Conservation (phyloP, 2,888 invertebrate species). For the Drosophila nigricruria region DNA sequence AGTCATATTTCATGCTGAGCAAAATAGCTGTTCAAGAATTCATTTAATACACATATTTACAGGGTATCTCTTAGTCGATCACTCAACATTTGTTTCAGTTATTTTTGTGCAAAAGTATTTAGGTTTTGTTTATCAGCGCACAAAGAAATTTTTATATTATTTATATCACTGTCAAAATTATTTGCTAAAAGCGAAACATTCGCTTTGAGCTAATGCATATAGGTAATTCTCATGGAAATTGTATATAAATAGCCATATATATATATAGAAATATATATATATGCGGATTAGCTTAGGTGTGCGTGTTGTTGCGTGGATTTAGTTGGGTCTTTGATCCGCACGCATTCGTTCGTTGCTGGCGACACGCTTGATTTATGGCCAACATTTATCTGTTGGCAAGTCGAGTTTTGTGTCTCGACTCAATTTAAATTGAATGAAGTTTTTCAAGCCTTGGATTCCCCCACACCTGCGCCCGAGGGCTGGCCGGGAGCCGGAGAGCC, state of each 20-base stretch:
- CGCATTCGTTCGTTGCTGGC: slow-evolving; percentile 52
- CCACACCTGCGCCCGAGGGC: slow-evolving; percentile 52
- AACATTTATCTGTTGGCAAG: slow-evolving; percentile 51
- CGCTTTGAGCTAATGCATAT: slow-evolving; percentile 40
- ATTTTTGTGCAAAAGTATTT: slow-evolving; percentile 60
- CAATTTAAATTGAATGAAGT: slow-evolving; percentile 67
- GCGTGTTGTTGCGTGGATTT: slow-evolving; percentile 37
- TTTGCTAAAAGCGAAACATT: slow-evolving; percentile 36
- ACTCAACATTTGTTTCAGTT: not conserved
- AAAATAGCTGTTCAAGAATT: too few species aligned
- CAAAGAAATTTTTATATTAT: slow-evolving; percentile 49
- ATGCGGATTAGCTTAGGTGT: slow-evolving; percentile 30
- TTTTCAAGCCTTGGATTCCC: slow-evolving; percentile 22
- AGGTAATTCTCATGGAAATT: slow-evolving; percentile 40
- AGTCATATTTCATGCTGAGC: too few species aligned
- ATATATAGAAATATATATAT: slow-evolving; percentile 17
- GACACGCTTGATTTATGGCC: slow-evolving; percentile 59
- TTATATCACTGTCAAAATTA: slow-evolving; percentile 70
- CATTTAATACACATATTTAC: not conserved
- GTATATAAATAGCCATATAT: not conserved
- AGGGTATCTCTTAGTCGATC: not conserved
- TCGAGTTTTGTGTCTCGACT: slow-evolving; percentile 40
- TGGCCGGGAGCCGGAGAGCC: slow-evolving; percentile 41
- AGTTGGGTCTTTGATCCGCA: slow-evolving; percentile 60
- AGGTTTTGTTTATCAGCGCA: slow-evolving; percentile 48